These are phyloP conservation scores for Cyclura pinguis DNA, from an alignment of 2,797 vertebrate species.

Conservation along the genomic window DNA sequence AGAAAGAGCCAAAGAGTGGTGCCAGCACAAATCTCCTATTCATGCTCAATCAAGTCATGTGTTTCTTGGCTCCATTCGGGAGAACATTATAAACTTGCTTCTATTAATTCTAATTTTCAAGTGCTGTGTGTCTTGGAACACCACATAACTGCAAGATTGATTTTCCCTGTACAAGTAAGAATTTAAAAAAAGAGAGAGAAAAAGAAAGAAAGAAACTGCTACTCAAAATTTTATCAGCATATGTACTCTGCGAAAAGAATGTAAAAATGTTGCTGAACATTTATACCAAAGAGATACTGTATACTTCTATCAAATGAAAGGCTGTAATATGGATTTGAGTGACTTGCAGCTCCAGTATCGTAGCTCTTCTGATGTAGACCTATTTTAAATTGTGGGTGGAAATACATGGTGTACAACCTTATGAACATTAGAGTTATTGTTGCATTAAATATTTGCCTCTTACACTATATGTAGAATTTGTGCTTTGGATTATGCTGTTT, in stretches of 20 bases:
- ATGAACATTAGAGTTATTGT: neutral
- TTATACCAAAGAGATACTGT: neutral
- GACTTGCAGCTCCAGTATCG: neutral
- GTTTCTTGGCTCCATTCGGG: conserved; percentile 25
- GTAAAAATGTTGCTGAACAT: neutral
- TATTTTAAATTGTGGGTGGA: neutral
- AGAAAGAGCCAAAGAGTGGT: conserved; percentile 15
- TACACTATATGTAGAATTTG: neutral
- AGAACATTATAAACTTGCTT: conserved; percentile 7
- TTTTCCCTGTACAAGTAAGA: conserved; percentile 12
- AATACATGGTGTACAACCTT: neutral
- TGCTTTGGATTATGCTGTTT: neutral
- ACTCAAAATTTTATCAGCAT: neutral
- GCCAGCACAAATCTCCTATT: conserved; percentile 38
- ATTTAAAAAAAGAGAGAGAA: neutral
- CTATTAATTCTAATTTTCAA: conserved; percentile 24
- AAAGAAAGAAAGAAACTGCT: neutral
- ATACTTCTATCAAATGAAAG: neutral
- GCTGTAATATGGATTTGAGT: neutral
- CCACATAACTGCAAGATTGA: neutral
- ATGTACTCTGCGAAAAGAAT: neutral
- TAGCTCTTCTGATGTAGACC: neutral
- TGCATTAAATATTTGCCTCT: neutral
- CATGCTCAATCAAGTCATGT: conserved; percentile 28
- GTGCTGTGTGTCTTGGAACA: conserved; percentile 1